Conservation (phyloP, 1,140 invertebrate genomes). For the Alviniconcha marisindica region DNA sequence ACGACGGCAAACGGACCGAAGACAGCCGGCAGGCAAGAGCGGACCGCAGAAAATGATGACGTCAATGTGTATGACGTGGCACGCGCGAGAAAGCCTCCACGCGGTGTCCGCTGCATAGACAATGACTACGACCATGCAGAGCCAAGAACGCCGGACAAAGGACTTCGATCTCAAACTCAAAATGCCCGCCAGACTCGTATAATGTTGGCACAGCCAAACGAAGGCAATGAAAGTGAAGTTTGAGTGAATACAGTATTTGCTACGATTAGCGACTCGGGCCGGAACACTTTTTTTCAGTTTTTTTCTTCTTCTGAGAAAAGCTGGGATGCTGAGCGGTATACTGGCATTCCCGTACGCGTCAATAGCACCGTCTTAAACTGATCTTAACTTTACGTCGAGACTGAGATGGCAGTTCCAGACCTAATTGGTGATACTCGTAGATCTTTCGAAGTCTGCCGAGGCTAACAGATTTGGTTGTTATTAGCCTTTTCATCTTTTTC, state of each 20-base stretch:
- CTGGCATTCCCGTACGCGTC: no score
- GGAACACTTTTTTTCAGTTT: no score
- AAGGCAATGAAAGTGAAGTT: not conserved
- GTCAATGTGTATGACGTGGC: not conserved
- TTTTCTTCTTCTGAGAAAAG: no score
- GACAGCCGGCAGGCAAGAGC: not conserved
- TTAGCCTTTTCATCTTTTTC: no score
- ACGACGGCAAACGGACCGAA: not conserved
- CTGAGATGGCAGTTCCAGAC: no score
- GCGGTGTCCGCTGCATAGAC: slow-evolving; percentile 28
- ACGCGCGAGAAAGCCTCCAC: not conserved
- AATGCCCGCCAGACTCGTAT: not conserved
- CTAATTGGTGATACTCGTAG: no score
- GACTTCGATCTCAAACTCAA: not conserved
- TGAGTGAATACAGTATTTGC: not conserved
- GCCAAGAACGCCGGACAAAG: not conserved
- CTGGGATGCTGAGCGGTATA: no score
- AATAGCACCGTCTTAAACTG: no score
- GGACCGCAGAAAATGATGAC: not conserved
- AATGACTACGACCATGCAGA: slow-evolving; percentile 29
- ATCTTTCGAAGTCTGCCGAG: no score
- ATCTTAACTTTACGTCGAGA: no score
- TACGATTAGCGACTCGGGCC: no score
- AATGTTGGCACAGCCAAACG: not conserved
- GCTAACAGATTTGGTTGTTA: no score